Conservation (phyloP, 2,888 invertebrate genomes). For the Eugnorisma glareosa region DNA sequence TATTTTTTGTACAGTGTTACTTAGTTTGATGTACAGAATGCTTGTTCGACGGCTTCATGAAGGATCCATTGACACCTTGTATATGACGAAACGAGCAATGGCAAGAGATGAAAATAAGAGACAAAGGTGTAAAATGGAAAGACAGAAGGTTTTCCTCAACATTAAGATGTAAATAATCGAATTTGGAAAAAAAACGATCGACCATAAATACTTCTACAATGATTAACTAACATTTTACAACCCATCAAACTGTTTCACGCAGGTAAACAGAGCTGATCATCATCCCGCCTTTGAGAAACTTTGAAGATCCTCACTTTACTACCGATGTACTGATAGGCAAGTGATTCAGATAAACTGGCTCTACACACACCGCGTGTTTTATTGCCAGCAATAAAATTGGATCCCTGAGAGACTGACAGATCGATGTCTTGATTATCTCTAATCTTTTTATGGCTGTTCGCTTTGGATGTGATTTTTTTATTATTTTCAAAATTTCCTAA, state of each 20-base stretch:
- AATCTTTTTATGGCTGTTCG: conserved; percentile 50
- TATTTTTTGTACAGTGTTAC: not conserved
- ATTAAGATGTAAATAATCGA: too few species aligned
- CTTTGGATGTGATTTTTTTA: conserved; percentile 38
- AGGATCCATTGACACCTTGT: not conserved
- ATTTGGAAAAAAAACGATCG: not conserved
- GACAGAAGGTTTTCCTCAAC: not conserved
- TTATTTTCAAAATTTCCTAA: conserved; percentile 23
- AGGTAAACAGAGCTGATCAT: conserved; percentile 44
- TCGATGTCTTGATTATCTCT: conserved; percentile 47
- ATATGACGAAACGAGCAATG: not conserved
- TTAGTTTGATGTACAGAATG: not conserved
- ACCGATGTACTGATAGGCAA: conserved; percentile 53
- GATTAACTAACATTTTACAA: conserved; percentile 2
- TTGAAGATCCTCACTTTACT: conserved; percentile 39
- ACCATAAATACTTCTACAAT: not conserved
- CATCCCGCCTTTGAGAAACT: conserved; percentile 9
- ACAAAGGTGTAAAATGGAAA: not conserved
- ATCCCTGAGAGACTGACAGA: conserved; percentile 52
- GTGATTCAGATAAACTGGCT: conserved; percentile 57
- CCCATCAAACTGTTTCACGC: conserved; percentile 11
- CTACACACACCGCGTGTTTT: conserved; percentile 61
- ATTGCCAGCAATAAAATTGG: conserved; percentile 61
- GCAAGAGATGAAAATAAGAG: not conserved
- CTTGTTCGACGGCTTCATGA: not conserved